Evolutionary conservation across 2,797 vertebrate genomes (phyloP).

Genomic region (Arctocebus calabarensis): DNA sequence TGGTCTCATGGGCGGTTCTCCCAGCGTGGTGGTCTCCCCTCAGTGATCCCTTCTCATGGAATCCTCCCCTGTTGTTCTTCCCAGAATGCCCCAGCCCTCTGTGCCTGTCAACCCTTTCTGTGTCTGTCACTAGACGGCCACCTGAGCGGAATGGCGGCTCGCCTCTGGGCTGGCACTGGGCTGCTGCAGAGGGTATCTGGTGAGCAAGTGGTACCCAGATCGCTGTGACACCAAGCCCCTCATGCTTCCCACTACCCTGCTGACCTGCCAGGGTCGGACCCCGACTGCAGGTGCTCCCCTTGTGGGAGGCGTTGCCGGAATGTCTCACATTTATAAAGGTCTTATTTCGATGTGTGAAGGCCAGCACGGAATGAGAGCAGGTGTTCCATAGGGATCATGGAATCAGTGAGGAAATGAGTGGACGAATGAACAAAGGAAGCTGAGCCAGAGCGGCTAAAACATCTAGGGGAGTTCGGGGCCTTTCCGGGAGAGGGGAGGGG

Average conservation of each 20-base stretch:
- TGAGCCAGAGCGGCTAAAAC: not conserved
- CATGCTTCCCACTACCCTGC: accelerated
- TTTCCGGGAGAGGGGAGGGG: not conserved
- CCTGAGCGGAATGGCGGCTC: accelerated
- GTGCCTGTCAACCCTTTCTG: accelerated
- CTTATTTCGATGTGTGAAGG: accelerated
- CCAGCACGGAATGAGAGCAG: accelerated
- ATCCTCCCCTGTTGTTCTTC: not conserved
- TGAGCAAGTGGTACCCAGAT: accelerated
- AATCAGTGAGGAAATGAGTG: not conserved
- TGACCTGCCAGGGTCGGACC: accelerated
- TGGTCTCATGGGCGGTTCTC: accelerated
- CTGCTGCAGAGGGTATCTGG: accelerated
- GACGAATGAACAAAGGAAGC: too few species aligned
- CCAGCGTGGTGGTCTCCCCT: not conserved
- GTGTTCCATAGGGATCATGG: accelerated
- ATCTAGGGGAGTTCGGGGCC: accelerated
- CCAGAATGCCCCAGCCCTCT: accelerated
- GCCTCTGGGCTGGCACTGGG: accelerated
- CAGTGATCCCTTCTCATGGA: accelerated
- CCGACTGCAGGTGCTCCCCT: accelerated
- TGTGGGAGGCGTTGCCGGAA: accelerated
- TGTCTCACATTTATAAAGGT: accelerated
- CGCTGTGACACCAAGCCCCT: not conserved
- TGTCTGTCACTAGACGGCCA: accelerated